Conservation (phyloP, 1,140 invertebrate species). For the Pristionchus pacificus region DNA sequence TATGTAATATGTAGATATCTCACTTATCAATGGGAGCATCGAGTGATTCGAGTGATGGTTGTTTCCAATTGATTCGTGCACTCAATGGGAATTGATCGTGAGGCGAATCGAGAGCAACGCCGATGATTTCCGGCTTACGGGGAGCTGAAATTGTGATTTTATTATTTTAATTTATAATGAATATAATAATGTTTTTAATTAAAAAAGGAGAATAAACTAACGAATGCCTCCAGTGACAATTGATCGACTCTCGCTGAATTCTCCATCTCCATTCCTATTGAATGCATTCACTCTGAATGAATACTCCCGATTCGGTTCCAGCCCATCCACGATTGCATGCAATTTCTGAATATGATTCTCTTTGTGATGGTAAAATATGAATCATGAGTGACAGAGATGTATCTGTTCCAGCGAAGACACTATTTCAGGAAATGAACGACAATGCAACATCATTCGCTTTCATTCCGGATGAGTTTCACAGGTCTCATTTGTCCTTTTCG, state of each 20-base stretch:
- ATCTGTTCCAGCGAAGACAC: too few relatives aligned
- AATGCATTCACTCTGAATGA: constrained; percentile 85
- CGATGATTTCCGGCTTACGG: constrained; percentile 46
- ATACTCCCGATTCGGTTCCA: constrained; percentile 94
- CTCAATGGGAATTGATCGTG: constrained; percentile 46
- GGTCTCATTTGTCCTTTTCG: too few relatives aligned
- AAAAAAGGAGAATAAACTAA: constrained; percentile 30
- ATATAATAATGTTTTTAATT: neutral
- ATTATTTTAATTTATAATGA: neutral
- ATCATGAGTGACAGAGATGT: too few relatives aligned
- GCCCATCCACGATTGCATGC: constrained; percentile 74
- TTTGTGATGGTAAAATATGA: too few relatives aligned
- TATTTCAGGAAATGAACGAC: too few relatives aligned
- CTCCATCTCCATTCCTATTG: constrained; percentile 61
- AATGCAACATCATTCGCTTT: too few relatives aligned
- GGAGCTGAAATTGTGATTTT: constrained; percentile 41
- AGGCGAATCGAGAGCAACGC: constrained; percentile 40
- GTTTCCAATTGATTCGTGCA: constrained; percentile 50
- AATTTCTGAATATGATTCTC: constrained; percentile 48
- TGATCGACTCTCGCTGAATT: constrained; percentile 37
- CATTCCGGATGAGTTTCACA: too few relatives aligned
- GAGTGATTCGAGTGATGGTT: constrained; percentile 31
- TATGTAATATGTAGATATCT: constrained; percentile 29
- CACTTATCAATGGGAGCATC: constrained; percentile 28
- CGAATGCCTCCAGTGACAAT: constrained; percentile 54